Base-by-base conservation (phyloP, 2,113 vertebrate species). In the Acanthochromis polyacanthus region DNA sequence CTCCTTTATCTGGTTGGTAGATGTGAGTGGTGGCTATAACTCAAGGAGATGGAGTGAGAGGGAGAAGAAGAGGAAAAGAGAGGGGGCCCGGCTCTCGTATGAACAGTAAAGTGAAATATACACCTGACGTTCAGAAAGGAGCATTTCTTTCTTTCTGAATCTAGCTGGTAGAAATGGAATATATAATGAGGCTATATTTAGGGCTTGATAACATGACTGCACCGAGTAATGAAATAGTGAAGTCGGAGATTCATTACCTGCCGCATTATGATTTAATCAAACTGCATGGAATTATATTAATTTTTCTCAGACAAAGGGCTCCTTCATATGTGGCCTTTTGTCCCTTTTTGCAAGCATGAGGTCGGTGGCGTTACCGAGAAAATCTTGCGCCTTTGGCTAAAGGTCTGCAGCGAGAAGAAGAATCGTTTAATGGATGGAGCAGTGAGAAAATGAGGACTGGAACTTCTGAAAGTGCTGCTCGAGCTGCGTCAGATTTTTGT, bases 201-300 rank as follows among this genome's bases (percentile, higher is more conserved):
- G 94, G 83, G 75, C 62, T 87, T 88, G 85, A 94, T 93, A 94
- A 87, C 90, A 78, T 82, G 70, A 82, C 78, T 66, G 90, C 70
- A 80, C 46, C 84, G 92, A 92, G 85, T 93, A 94, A 95, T 95
- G 93, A 89, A 93, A 93, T 71, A 61, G 84, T 25, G 38, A 75
- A 86, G 81, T 81, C 84, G 82, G 78, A 91, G 90, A 94, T 93
- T 95, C 92, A 95, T 95, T 95, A 95, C 86, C 82, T 89, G 90
- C 91, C 53, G 72, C 91, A 93, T 95, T 92, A 95, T 92, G 91
- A 95, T 95, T 94, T 94, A 95, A 95, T 95, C 93, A 93, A 94
- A 93, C 83, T 88, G 86, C 62, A 80, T 77, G 80, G 91, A 93
- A 94, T 91, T 79, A 88, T 87, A 89, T 93, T 77, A 77, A 92